phyloP scores from a whole-genome alignment of 2,797 vertebrate species.

The Diplodus puntazzo region DNA sequence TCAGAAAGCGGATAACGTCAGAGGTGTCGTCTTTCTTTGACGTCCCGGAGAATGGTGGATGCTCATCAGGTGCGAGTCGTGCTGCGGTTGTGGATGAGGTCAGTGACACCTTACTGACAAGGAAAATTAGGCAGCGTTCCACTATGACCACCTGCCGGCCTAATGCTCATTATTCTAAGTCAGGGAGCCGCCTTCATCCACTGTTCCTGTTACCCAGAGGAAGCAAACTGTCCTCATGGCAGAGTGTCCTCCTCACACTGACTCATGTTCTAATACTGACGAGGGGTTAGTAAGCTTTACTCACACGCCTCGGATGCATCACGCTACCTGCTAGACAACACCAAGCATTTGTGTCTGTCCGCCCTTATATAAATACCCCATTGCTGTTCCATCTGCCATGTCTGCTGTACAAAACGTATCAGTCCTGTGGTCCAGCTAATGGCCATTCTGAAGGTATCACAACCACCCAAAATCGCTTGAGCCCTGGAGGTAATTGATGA shows the following conservation, averaged over 20 bases:
- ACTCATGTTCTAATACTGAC: constrained; percentile 69
- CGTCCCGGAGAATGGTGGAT: neutral
- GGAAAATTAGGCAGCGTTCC: neutral
- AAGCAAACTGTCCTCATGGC: constrained; percentile 40
- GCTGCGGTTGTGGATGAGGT: constrained; percentile 51
- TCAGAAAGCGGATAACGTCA: constrained; percentile 11
- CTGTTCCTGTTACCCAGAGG: constrained; percentile 35
- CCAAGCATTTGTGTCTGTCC: constrained; percentile 45
- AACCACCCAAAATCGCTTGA: constrained; percentile 12
- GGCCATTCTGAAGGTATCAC: neutral
- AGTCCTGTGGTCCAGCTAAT: constrained; percentile 34
- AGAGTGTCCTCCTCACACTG: constrained; percentile 58
- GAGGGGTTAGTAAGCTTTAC: constrained; percentile 62
- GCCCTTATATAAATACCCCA: constrained; percentile 51
- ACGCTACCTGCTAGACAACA: constrained; percentile 71
- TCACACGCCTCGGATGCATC: constrained; percentile 66
- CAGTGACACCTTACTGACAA: constrained; percentile 16
- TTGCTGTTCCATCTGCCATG: constrained; percentile 59
- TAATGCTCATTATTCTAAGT: constrained; percentile 16
- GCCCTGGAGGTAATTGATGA: constrained; percentile 43
- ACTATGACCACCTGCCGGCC: constrained; percentile 4
- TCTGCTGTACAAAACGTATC: constrained; percentile 48
- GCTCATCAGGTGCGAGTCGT: constrained; percentile 25
- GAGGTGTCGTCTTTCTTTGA: neutral
- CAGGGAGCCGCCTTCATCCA: constrained; percentile 9